phyloP scores from a whole-genome alignment of 2,888 invertebrate genomes.

The Pristionchus entomophagus region DNA sequence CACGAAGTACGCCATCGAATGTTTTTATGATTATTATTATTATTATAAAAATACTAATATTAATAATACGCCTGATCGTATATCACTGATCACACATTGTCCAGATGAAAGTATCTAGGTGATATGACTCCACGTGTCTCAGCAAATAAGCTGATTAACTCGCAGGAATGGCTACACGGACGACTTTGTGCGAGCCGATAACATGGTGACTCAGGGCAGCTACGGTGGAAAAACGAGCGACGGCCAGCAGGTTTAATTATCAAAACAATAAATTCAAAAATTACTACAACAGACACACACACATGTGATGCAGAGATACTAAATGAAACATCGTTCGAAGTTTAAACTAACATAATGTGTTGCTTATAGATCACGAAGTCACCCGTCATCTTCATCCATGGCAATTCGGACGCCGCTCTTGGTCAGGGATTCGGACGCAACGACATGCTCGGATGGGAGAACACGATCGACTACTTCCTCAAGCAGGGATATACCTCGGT shows the following conservation, averaged over 20 bases:
- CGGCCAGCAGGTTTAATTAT: not conserved
- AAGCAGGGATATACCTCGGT: not conserved
- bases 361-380: not conserved
- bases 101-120: not conserved
- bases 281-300: too few species aligned
- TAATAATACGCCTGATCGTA: not conserved
- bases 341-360: not conserved
- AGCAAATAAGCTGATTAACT: not conserved
- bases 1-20: not conserved
- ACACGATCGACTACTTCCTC: not conserved
- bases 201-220: not conserved
- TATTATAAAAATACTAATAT: not conserved
- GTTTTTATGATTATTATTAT: not conserved
- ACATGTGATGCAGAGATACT: too few species aligned
- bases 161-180: not conserved
- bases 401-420: not conserved
- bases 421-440: not conserved
- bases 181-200: not conserved
- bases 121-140: too few species aligned
- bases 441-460: not conserved
- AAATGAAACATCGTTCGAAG: too few species aligned
- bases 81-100: not conserved
- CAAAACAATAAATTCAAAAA: too few species aligned
- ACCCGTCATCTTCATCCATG: not conserved
- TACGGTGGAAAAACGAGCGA: not conserved